Conservation (phyloP, 2,797 vertebrate genomes). For the Cyprinella venusta region DNA sequence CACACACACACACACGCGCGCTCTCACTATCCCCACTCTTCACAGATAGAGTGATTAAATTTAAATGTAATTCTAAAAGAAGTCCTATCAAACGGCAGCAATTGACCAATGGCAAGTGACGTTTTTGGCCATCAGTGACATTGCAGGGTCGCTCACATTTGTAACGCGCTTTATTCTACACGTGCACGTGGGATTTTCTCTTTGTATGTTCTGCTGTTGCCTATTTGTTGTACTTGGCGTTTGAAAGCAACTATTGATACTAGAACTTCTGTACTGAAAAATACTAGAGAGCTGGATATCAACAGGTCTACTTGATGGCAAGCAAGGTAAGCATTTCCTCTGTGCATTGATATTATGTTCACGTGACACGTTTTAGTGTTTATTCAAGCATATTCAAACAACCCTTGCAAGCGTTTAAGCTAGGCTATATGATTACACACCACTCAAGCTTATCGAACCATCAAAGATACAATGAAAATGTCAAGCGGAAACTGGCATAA, state of each 20-base stretch:
- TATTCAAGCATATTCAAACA: background rate
- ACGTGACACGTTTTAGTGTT: background rate
- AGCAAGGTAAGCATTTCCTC: background rate
- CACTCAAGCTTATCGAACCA: slow-evolving; percentile 23
- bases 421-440: background rate
- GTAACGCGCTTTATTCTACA: background rate
- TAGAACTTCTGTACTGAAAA: background rate
- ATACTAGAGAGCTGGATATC: background rate
- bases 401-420: background rate
- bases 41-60: background rate
- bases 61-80: background rate
- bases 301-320: background rate
- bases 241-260: background rate
- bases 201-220: background rate
- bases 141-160: background rate
- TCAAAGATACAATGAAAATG: slow-evolving; percentile 50
- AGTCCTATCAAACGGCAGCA: background rate
- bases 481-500: slow-evolving; percentile 49
- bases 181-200: background rate
- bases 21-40: too few relatives aligned
- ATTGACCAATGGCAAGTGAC: too few relatives aligned
- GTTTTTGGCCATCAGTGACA: background rate
- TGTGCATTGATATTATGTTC: background rate
- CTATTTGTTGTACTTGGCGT: background rate
- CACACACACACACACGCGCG: too few relatives aligned